Evolutionary conservation across 2,888 invertebrate species (phyloP).

Genomic region (Yponomeuta sedellus): DNA sequence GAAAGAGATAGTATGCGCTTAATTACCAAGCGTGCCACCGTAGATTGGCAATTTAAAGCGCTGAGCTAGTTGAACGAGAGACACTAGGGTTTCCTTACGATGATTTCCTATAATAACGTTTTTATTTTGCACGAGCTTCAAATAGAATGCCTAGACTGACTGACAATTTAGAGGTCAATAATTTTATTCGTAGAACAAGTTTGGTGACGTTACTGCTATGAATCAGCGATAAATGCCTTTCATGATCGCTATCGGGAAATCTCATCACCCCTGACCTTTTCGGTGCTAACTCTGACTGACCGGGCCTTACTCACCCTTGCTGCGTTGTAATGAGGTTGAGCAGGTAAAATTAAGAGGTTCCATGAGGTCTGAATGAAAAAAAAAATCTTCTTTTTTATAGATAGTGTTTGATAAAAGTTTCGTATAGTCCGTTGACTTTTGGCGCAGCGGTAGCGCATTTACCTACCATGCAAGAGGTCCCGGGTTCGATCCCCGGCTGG

Average conservation of each 20-base stretch:
- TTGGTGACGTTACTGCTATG: background rate
- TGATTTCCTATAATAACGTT: background rate
- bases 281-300: background rate
- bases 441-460: too few relatives aligned
- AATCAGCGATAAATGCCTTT: background rate
- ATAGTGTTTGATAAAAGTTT: too few relatives aligned
- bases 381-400: background rate
- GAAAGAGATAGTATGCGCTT: too few relatives aligned
- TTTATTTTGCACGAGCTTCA: background rate
- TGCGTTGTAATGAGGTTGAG: background rate
- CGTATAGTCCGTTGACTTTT: too few relatives aligned
- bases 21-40: too few relatives aligned
- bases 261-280: conserved; percentile 1
- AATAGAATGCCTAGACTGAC: background rate
- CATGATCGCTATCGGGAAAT: background rate
- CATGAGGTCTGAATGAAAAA: too few relatives aligned
- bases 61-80: too few relatives aligned
- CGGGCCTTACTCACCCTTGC: background rate
- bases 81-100: too few relatives aligned
- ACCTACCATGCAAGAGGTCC: too few relatives aligned
- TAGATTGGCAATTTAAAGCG: too few relatives aligned
- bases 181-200: conserved; percentile 1
- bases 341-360: background rate
- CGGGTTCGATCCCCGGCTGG: too few relatives aligned
- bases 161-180: background rate